Base-by-base conservation (phyloP, 2,888 invertebrate species). In the Leptinotarsa tumamoca region DNA sequence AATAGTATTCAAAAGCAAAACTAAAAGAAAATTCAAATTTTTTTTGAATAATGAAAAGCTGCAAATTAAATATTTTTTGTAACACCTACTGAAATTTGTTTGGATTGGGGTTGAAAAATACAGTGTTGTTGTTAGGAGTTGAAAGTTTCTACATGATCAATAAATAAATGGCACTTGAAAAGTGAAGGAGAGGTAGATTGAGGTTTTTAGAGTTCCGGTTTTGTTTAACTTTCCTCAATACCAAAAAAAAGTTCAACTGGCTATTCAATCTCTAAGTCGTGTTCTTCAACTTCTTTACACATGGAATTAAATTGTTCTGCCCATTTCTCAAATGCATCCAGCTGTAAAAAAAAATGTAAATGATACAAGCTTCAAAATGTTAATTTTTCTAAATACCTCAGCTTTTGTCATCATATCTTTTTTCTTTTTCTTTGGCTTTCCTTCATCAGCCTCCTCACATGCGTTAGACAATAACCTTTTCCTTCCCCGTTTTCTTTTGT, bases 221-320 rank as follows among this genome's bases (percentile, higher is more conserved):
- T 43, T 43, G 10, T 43, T 3, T 0, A 43, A 43, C 43, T 43
- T 43, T 43, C 10, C 10, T 2, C 4, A 50, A 50, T 18, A 67
- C 10, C 66, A 23, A 14, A 43, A 17, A 49, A 13, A 50, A 10
- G 7, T 68, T 68, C 18, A 10, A 51, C 33, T n/a, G 13, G 43
- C 80, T 80, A 90, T 80, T 90, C 90, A 56, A 90, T 86, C 74
- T 89, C 84, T 68, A 91, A 82, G 15, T 87, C 83, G 78, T 90
- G 90, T 1, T 90, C 88, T 4, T 91, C 91, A 51, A 91, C 86
- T 80, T 91, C 91, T 76, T 91, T 90, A 79, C 91, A 91, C 90
- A 91, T 91, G 0, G 90, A 90, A 83, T 92, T 92, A 83, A 91
- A 91, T 52, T 88, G 87, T 0, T 89, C 89, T 1, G 90, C 91